These are phyloP conservation scores for Maccullochella peelii DNA, from an alignment of 2,113 vertebrate species.

Conservation along the genomic window DNA sequence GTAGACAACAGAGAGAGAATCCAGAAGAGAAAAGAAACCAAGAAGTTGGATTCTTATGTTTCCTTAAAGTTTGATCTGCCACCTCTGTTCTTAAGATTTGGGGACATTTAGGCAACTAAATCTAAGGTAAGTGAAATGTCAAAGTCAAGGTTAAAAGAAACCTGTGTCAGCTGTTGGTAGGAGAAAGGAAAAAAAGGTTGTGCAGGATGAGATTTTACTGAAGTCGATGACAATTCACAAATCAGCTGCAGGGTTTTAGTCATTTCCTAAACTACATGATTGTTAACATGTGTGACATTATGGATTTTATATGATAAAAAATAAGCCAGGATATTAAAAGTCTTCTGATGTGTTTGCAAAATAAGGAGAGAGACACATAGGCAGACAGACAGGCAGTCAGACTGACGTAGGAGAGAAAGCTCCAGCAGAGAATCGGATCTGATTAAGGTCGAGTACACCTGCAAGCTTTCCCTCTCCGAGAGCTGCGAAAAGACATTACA, in stretches of 20 bases:
- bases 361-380: too few species aligned
- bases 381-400: background rate
- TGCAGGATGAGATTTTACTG: background rate
- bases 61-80: background rate
- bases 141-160: too few species aligned
- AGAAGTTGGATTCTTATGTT: too few species aligned
- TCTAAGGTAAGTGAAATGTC: too few species aligned
- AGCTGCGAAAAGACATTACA: conserved; percentile 18
- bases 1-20: too few species aligned
- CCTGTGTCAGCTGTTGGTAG: too few species aligned
- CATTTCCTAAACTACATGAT: background rate
- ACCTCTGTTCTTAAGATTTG: background rate
- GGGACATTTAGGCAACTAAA: background rate
- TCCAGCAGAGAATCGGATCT: background rate
- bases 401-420: background rate
- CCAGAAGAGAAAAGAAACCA: too few species aligned
- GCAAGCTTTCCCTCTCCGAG: background rate
- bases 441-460: background rate
- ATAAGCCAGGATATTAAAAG: background rate
- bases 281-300: background rate
- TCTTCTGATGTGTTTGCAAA: background rate
- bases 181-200: too few species aligned
- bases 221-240: background rate
- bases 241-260: background rate
- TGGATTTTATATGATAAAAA: background rate